Evolutionary conservation across 2,888 invertebrate species (phyloP).

Genomic region (Cordilura impudica): DNA sequence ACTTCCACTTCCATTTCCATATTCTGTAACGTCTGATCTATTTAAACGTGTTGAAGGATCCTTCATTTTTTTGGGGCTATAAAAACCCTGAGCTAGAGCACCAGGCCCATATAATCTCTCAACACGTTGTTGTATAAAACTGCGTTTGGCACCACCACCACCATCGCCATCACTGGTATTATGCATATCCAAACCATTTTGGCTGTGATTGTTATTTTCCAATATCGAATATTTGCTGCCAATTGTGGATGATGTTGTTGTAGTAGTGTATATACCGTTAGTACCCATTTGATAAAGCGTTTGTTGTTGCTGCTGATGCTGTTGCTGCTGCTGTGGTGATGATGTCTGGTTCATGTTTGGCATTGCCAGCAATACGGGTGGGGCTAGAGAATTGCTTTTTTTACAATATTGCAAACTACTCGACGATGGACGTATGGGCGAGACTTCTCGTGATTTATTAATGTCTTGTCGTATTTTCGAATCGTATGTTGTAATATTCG

Average conservation of each 20-base stretch:
- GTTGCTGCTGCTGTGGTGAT: conserved; percentile 46
- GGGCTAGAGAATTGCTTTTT: conserved; percentile 80
- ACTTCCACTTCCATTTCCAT: conserved; percentile 53
- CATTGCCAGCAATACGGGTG: conserved; percentile 76
- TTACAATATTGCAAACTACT: conserved; percentile 78
- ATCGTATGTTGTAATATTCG: conserved; percentile 91
- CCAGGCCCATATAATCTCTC: conserved; percentile 93
- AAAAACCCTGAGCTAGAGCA: conserved; percentile 90
- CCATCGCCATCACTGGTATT: conserved; percentile 70
- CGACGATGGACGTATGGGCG: conserved; percentile 82
- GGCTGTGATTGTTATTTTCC: conserved; percentile 53
- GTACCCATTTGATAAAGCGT: conserved; percentile 52
- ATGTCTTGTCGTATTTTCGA: conserved; percentile 87
- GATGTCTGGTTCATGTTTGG: conserved; percentile 61
- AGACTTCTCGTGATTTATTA: conserved; percentile 85
- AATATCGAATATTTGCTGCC: conserved; percentile 50
- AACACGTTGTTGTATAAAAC: conserved; percentile 92
- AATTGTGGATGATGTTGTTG: conserved; percentile 24
- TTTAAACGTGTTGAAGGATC: conserved; percentile 43
- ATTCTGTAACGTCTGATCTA: conserved; percentile 33
- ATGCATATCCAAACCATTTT: conserved; percentile 69
- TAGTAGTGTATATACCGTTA: conserved; percentile 50
- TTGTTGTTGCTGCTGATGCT: conserved; percentile 37
- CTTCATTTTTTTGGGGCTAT: conserved; percentile 80
- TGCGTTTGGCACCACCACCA: conserved; percentile 74